Base-by-base conservation (phyloP, 2,888 invertebrate genomes). In the Heterodera filipjevi region DNA sequence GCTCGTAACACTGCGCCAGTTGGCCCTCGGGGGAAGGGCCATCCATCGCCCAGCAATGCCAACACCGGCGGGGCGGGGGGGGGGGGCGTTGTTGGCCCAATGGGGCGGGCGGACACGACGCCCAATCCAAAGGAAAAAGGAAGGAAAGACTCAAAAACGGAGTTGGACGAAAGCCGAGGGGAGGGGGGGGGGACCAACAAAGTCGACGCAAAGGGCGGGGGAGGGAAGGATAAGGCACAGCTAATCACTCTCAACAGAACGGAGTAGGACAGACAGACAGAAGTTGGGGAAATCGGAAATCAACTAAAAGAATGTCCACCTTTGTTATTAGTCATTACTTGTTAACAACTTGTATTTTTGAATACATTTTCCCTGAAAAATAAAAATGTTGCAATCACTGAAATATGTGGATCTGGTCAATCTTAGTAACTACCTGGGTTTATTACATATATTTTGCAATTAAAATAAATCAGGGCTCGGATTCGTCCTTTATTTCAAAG, bases 41-140 rank as follows among this genome's bases (percentile, higher is more conserved):
- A 59, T 49, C 59, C 59, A 53, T 53, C 59, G 27, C 19, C 59
- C 59, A n/a, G 59, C 27, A 27, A 27, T 59, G 59, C 59, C 59
- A 59, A 59, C 59, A n/a, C 59, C 27, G 27, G 59, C n/a, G 59
- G 22, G 59, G 27, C 59, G 59, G 27, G 59, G 22, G 59, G 27
- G 27, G 59, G 22, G 27, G 22, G 59, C 27, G 27, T 10, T 27
- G 27, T 59, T 27, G 59, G 59, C 59, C 59, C 59, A 59, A 59
- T 59, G 59, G 59, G 59, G 59, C 59, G 59, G 27, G 59, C 59
- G 59, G 59, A 59, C n/a, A n/a, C 59, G 27, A n/a, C 59, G 27
- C 59, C 59, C 59, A 59, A 59, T 59, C 59, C 59, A 59, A 59
- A 59, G 3, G 27, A 27, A 59, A n/a, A n/a, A n/a, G n/a, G n/a